These are phyloP conservation scores for Hypotaenidia okinawae DNA, from an alignment of 2,797 vertebrate genomes.

Conservation along the genomic window DNA sequence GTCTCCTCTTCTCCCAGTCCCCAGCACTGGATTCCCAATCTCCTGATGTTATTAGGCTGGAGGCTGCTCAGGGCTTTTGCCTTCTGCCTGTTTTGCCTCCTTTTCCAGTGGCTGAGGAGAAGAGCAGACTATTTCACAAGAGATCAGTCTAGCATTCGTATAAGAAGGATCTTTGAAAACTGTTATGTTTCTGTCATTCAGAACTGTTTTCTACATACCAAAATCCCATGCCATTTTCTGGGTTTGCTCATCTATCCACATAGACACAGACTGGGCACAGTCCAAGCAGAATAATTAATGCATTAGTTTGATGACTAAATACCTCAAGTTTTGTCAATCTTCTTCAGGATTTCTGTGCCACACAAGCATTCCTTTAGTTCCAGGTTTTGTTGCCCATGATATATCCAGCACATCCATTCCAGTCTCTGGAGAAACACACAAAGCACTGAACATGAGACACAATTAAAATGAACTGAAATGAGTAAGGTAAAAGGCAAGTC, in stretches of 20 bases:
- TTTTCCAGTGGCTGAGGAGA: not conserved
- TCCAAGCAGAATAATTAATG: conserved; percentile 1
- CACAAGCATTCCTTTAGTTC: not conserved
- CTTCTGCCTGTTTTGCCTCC: not conserved
- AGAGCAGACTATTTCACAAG: not conserved
- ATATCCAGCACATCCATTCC: not conserved
- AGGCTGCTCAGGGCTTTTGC: not conserved
- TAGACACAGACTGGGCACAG: not conserved
- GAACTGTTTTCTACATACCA: not conserved
- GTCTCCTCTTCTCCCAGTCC: not conserved
- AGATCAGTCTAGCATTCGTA: not conserved
- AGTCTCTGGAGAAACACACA: not conserved
- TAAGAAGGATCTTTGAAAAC: not conserved
- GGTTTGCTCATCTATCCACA: not conserved
- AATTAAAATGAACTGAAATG: not conserved
- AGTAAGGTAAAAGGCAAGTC: not conserved
- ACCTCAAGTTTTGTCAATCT: not conserved
- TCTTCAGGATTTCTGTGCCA: not conserved
- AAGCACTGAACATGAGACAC: not conserved
- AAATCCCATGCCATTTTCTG: not conserved
- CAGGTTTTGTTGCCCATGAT: not conserved
- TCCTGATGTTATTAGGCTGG: not conserved
- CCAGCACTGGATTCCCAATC: not conserved
- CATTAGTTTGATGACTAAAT: not conserved
- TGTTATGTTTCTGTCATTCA: not conserved